Base-by-base conservation (phyloP, 2,797 vertebrate species). In the Rhyacichthys aspro region DNA sequence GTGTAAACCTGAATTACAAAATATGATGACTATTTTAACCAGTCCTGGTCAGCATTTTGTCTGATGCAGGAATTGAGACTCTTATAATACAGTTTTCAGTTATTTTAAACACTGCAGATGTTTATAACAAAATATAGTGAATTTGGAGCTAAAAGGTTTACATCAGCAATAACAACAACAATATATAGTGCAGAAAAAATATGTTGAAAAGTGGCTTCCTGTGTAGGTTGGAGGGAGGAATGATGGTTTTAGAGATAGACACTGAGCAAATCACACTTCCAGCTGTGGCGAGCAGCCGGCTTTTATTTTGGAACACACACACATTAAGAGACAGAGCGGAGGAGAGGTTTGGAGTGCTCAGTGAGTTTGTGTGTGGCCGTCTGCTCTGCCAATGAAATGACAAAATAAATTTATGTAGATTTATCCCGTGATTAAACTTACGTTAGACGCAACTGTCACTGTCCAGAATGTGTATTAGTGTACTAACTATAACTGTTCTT, bases 161-260 rank as follows among this genome's bases (percentile, higher is more conserved):
- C 23, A 28, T 6, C 23, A 28, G n/a, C n/a, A n/a, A n/a, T n/a
- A 28, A 28, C 3, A 28, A 6, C 23, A 28, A 6, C 23, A 28
- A 28, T 4, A 28, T 28, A 6, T 28, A 3, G 16, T 17, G 3
- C 9, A 44, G 9, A 43, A 10, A 43, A 16, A 18, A 43, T 46
- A 47, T 4, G 70, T 78, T 87, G 82, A 86, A 84, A 82, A 78
- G 74, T 72, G 50, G 85, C 84, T 88, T 90, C 83, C 88, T 86
- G 75, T 60, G 63, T 60, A 62, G 83, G 65, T 58, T 55, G 63
- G 57, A 11, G 28, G 12, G 50, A 42, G 42, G 53, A 8, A 41
- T 11, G 44, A 19, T n/a, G 67, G 56, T 57, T 78, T 81, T 65
- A 53, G 71, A 69, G 84, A 66, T 75, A 62, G 83, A 86, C 73